Percentiles rank a stretch among this genome's conserved stretches.
Conservation (phyloP, 2,797 vertebrate genomes). For the Corythornis leucogaster region DNA sequence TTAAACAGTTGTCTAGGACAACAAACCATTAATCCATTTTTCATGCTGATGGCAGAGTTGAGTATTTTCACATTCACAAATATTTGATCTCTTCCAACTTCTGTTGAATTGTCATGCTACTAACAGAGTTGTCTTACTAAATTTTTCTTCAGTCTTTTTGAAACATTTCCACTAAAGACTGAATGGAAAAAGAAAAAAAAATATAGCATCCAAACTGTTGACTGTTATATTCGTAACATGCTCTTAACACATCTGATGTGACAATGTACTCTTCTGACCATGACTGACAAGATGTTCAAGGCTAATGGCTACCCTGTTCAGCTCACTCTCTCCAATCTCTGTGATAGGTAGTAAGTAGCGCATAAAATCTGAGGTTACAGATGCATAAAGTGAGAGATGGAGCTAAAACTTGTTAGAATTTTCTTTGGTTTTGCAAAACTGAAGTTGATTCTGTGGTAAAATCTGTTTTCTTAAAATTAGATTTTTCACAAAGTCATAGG, state of each 20-base stretch:
- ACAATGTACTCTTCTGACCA: neutral
- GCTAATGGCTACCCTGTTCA: neutral
- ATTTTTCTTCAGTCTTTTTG: neutral
- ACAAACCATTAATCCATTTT: neutral
- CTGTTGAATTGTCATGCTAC: neutral
- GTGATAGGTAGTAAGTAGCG: neutral
- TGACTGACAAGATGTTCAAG: neutral
- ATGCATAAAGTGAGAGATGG: neutral
- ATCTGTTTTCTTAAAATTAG: neutral
- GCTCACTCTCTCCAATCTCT: neutral
- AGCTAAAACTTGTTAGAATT: neutral
- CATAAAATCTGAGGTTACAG: neutral
- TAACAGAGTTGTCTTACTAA: neutral
- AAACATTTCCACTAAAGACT: neutral
- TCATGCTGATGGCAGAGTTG: neutral
- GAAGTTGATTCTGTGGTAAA: neutral
- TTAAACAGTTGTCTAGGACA: neutral
- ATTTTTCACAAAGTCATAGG: neutral
- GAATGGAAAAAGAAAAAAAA: neutral
- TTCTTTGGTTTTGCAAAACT: neutral
- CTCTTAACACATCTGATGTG: neutral
- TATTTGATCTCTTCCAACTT: neutral
- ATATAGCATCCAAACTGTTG: neutral
- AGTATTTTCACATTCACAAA: neutral
- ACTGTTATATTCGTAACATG: neutral